phyloP scores from a whole-genome alignment of 2,113 vertebrate species.

The Corynorhinus townsendii region DNA sequence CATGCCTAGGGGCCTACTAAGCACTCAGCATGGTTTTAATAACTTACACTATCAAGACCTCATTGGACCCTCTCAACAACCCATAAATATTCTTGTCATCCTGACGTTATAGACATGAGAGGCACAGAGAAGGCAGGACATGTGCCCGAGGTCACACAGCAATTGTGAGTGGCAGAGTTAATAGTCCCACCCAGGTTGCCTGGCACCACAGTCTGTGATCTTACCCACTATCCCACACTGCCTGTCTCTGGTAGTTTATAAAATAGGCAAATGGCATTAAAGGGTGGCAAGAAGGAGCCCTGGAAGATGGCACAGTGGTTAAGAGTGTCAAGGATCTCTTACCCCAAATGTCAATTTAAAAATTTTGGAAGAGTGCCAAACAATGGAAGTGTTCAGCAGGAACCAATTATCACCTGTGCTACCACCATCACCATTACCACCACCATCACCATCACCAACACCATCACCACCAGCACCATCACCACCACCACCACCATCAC shows the following conservation, averaged over 20 bases:
- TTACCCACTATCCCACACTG: neutral
- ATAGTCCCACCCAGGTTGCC: neutral
- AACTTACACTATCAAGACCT: neutral
- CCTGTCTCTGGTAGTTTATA: neutral
- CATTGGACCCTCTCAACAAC: neutral
- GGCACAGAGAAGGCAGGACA: neutral
- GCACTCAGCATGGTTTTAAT: neutral
- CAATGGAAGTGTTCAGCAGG: neutral
- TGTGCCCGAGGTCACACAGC: neutral
- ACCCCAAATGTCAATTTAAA: neutral
- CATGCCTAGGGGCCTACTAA: neutral
- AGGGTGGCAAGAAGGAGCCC: neutral
- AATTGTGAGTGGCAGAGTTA: neutral
- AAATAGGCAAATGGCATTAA: neutral
- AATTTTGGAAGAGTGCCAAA: neutral
- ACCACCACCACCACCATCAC: neutral
- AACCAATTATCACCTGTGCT: neutral
- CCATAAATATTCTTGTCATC: neutral
- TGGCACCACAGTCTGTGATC: neutral
- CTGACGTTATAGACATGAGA: neutral
- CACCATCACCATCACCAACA: neutral
- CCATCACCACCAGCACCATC: neutral
- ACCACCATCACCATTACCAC: too few species aligned
- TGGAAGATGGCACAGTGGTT: neutral
- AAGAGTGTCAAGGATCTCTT: neutral